Evolutionary conservation across 2,113 vertebrate genomes (phyloP), one percentile per base, ranked within the genome.

Genomic region (Pica pica): DNA sequence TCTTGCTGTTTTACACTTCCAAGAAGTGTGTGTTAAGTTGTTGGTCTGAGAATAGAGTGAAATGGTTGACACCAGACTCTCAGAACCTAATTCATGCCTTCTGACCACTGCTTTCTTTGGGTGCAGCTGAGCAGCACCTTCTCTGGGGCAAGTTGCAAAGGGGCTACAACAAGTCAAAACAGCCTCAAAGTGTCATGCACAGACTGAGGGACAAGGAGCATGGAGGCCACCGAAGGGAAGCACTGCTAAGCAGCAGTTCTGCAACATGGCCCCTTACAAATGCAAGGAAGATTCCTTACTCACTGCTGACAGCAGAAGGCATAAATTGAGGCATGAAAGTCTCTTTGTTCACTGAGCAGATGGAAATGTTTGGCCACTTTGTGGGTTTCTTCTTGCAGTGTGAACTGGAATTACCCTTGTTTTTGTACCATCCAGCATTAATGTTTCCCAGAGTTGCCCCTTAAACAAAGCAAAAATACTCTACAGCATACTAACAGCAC

Each of bases 291-390:
- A 50, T 64, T 74, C 61, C 64, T 78, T 56, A 19, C 63, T 59
- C 33, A 18, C 60, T 49, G 39, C 50, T 83, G 57, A 27, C 35
- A 70, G 65, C 86, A 95, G 92, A 91, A 94, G 57, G 73, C 81
- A 46, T 63, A 69, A 89, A 77, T 33, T n/a, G 75, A 76, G 60
- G 64, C 73, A 42, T n/a, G 46, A 52, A 87, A 68, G 56, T 65
- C 64, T 89, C 70, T 84, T 64, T 87, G 65, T 69, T 94, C 47
- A 41, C 35, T 65, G 86, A 96, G 61, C 96, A 97, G 96, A 97
- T 97, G 97, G 95, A 96, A 91, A 75, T 86, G 39, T 96, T 95
- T 96, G 96, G 75, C 91, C 47, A 77, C 67, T 92, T 33, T 33
- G 42, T 93, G 35, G 33, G 60, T 93, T 95, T 91, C 84, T 94